A percentile compares a stretch with the other conserved stretches of the same genome.
These are phyloP conservation scores for Morone saxatilis DNA, from an alignment of 2,113 vertebrate genomes.

Conservation along the genomic window DNA sequence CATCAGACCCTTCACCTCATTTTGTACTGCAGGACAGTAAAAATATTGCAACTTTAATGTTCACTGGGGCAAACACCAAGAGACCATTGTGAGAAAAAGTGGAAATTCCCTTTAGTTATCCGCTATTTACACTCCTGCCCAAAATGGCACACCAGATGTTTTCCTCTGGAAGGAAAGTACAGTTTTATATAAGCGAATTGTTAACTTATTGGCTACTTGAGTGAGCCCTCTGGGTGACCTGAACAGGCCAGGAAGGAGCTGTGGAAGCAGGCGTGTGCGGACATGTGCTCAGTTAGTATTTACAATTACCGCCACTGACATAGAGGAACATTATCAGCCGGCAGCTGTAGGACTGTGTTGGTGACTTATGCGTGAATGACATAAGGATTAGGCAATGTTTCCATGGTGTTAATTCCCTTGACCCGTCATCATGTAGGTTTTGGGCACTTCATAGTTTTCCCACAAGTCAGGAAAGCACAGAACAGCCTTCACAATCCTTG, in stretches of 20 bases:
- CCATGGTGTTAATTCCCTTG: conserved; percentile 39
- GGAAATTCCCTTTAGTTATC: conserved; percentile 21
- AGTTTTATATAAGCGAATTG: conserved; percentile 38
- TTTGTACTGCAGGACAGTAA: conserved; percentile 1
- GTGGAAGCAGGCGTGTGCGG: conserved; percentile 9
- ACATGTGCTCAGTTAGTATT: conserved; percentile 32
- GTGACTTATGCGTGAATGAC: conserved; percentile 40
- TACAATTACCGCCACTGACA: conserved; percentile 44
- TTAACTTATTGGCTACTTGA: conserved; percentile 42
- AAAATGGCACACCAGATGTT: conserved; percentile 67
- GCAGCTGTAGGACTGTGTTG: conserved; percentile 23
- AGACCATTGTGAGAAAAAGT: background rate
- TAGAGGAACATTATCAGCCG: conserved; percentile 26
- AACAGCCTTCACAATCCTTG: background rate
- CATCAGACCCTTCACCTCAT: conserved; percentile 21
- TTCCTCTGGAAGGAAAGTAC: conserved; percentile 44
- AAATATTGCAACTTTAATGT: conserved; percentile 31
- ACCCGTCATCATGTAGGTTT: conserved; percentile 3
- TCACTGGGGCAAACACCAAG: background rate
- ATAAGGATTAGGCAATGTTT: conserved; percentile 55
- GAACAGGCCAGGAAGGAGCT: conserved; percentile 36
- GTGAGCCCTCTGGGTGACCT: conserved; percentile 54
- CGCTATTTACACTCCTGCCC: conserved; percentile 13
- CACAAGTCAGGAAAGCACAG: conserved; percentile 1
- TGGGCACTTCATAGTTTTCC: conserved; percentile 4